Percentiles rank a stretch among this genome's conserved stretches.
Conservation (phyloP, 2,797 vertebrate species). For the Rousettus madagascariensis region DNA sequence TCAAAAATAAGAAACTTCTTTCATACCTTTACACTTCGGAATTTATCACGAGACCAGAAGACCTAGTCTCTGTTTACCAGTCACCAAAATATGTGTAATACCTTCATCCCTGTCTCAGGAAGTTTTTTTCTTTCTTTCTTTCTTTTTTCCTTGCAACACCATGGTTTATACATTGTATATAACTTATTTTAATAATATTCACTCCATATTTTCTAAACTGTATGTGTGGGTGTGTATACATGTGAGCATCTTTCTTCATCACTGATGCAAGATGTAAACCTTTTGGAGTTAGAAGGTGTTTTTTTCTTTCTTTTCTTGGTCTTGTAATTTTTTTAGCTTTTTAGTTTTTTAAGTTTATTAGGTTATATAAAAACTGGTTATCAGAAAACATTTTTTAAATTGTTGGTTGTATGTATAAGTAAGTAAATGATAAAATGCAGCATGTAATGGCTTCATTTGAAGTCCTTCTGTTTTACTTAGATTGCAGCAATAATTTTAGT, state of each 20-base stretch:
- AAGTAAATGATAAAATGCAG: neutral
- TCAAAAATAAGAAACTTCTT: neutral
- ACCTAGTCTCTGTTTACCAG: neutral
- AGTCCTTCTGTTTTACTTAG: neutral
- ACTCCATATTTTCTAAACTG: neutral
- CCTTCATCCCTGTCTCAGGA: neutral
- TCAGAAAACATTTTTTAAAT: neutral
- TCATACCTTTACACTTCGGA: neutral
- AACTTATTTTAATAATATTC: neutral
- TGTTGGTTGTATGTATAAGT: neutral
- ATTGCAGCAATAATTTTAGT: neutral
- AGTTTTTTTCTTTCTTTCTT: neutral
- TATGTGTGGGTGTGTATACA: neutral
- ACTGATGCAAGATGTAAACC: neutral
- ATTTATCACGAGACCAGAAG: neutral
- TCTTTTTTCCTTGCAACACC: neutral
- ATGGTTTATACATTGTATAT: no score
- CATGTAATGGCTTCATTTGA: neutral
- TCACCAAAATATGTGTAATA: neutral
- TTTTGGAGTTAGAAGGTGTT: accelerated
- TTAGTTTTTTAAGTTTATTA: neutral
- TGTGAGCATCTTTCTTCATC: neutral
- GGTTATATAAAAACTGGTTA: neutral
- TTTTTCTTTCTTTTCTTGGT: neutral
- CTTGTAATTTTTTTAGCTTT: neutral